Evolutionary conservation across 2,797 vertebrate species (phyloP).

Genomic region (Mormyrus hasselquistii): DNA sequence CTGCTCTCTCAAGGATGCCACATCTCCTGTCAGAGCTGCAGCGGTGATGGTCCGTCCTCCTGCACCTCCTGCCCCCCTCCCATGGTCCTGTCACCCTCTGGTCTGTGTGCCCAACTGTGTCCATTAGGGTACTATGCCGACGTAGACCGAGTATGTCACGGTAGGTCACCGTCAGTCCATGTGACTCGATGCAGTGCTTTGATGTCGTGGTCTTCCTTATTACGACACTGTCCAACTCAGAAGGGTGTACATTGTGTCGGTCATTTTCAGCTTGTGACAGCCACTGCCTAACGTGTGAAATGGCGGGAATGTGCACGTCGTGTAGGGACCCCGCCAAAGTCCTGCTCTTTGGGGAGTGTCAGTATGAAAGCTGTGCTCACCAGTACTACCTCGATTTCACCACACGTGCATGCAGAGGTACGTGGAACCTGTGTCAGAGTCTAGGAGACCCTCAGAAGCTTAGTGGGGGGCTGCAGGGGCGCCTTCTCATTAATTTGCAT

Average conservation of each 20-base stretch:
- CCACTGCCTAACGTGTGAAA: conserved; percentile 76
- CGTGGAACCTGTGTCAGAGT: background rate
- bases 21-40: conserved; percentile 74
- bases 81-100: conserved; percentile 62
- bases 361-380: conserved; percentile 77
- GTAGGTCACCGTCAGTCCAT: conserved; percentile 54
- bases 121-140: conserved; percentile 70
- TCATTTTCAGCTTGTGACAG: conserved; percentile 65
- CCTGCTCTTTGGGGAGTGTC: conserved; percentile 87
- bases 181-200: background rate
- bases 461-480: background rate
- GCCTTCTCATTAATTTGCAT: background rate
- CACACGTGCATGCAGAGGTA: conserved; percentile 79
- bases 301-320: conserved; percentile 61
- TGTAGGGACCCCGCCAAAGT: conserved; percentile 80
- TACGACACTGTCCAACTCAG: background rate
- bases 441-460: background rate
- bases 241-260: background rate
- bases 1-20: conserved; percentile 70
- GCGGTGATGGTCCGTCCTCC: conserved; percentile 54
- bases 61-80: conserved; percentile 71
- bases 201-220: background rate
- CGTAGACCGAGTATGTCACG: conserved; percentile 57
- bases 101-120: conserved; percentile 65
- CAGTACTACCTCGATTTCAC: conserved; percentile 86